Evolutionary conservation across 1,140 invertebrate species (phyloP).

Genomic region (Oryzaephilus surinamensis): DNA sequence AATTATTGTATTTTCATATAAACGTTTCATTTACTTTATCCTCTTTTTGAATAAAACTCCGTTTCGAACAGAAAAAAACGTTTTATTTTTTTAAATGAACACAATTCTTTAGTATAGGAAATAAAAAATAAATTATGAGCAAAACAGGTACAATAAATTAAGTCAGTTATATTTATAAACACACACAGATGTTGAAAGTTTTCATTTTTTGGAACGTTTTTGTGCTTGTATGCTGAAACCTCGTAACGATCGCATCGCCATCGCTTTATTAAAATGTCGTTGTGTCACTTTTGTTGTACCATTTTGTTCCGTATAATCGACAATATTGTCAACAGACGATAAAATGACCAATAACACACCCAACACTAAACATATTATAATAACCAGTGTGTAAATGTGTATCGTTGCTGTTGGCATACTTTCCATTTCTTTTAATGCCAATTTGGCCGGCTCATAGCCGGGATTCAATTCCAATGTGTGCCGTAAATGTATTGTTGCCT

Average conservation of each 20-base stretch:
- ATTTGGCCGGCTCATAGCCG: slow-evolving; percentile 66
- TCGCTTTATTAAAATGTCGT: slow-evolving; percentile 72
- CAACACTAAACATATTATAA: slow-evolving; percentile 73
- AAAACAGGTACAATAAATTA: slow-evolving; percentile 2
- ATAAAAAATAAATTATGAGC: not conserved
- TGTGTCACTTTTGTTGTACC: too few species aligned
- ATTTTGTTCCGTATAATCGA: slow-evolving; percentile 49
- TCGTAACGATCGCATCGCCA: slow-evolving; percentile 71
- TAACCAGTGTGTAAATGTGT: slow-evolving; percentile 72
- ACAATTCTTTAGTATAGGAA: too few species aligned
- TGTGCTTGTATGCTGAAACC: slow-evolving; percentile 37
- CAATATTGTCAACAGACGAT: slow-evolving; percentile 54
- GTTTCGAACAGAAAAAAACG: too few species aligned
- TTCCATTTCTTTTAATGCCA: slow-evolving; percentile 68
- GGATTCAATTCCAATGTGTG: slow-evolving; percentile 73
- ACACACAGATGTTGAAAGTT: too few species aligned
- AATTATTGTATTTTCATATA: too few species aligned
- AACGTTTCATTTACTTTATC: too few species aligned
- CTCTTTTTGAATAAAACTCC: too few species aligned
- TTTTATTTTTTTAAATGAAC: not conserved
- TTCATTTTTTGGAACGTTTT: slow-evolving; percentile 11
- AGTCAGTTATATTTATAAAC: too few species aligned
- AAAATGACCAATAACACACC: slow-evolving; percentile 71
- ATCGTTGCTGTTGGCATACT: slow-evolving; percentile 59
- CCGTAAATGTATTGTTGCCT: slow-evolving; percentile 67